Conservation (phyloP, 1,140 invertebrate genomes). For the Drosophila virilis region DNA sequence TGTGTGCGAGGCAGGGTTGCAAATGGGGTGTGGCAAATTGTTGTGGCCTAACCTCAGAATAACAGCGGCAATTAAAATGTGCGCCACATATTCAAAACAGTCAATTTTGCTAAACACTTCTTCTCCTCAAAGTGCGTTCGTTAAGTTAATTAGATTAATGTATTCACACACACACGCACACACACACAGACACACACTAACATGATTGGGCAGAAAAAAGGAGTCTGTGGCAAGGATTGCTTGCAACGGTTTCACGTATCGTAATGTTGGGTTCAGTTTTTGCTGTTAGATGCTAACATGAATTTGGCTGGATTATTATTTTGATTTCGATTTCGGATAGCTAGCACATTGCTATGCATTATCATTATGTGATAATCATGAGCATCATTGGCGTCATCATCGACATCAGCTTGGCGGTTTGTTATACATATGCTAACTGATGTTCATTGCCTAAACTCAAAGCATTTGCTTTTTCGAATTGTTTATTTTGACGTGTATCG, state of each 20-base stretch:
- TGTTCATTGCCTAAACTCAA: constrained; percentile 6
- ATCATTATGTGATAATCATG: neutral
- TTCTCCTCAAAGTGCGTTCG: constrained; percentile 3
- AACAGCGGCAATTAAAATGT: constrained; percentile 59
- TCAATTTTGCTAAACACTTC: constrained; percentile 64
- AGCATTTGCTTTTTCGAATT: constrained; percentile 11
- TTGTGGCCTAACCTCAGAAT: constrained; percentile 73
- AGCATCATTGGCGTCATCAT: constrained; percentile 14
- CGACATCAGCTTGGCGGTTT: constrained; percentile 29
- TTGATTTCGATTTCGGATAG: constrained; percentile 4
- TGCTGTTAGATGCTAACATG: constrained; percentile 18
- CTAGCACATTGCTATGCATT: neutral
- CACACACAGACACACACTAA: neutral
- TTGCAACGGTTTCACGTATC: neutral
- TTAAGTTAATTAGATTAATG: constrained; percentile 56
- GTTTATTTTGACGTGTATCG: constrained; percentile 50
- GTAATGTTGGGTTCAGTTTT: constrained; percentile 27
- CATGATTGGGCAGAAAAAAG: too few relatives aligned
- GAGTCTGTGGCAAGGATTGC: too few relatives aligned
- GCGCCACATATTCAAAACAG: constrained; percentile 33
- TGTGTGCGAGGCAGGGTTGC: neutral
- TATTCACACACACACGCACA: constrained; percentile 25
- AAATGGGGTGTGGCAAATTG: constrained; percentile 46
- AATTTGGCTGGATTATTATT: constrained; percentile 12
- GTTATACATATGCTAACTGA: constrained; percentile 24